Conservation (phyloP, 2,797 vertebrate genomes). For the Decapterus maruadsi region DNA sequence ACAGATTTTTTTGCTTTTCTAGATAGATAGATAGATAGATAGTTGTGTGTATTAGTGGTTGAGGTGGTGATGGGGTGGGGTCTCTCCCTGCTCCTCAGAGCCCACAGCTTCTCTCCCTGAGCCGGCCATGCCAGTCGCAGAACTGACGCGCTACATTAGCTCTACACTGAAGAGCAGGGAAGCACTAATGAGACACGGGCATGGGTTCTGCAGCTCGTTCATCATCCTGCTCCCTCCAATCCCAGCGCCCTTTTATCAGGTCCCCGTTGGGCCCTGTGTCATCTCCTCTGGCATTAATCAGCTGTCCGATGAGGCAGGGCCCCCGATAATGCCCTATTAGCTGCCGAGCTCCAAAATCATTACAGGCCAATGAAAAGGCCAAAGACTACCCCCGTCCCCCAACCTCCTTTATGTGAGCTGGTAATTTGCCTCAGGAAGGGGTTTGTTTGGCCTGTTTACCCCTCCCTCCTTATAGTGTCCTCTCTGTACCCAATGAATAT, state of each 20-base stretch:
- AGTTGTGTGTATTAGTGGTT: neutral
- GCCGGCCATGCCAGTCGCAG: conserved; percentile 16
- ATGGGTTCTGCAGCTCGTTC: conserved; percentile 68
- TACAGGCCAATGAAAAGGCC: conserved; percentile 79
- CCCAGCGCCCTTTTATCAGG: conserved; percentile 72
- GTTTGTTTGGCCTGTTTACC: conserved; percentile 34
- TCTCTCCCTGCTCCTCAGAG: conserved; percentile 4
- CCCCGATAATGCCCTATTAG: conserved; percentile 81
- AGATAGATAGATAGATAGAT: no score
- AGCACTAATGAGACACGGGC: conserved; percentile 77
- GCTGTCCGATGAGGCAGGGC: conserved; percentile 70
- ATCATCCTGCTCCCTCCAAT: conserved; percentile 80
- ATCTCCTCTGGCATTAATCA: conserved; percentile 78
- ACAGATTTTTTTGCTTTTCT: no score
- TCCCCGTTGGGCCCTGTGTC: conserved; percentile 58
- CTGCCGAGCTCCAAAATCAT: conserved; percentile 67
- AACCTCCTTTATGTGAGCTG: conserved; percentile 23
- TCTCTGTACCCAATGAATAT: neutral
- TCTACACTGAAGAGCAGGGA: conserved; percentile 60
- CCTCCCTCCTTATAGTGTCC: neutral
- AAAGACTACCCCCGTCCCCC: conserved; percentile 65
- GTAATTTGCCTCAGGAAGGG: conserved; percentile 60
- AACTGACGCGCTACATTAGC: conserved; percentile 75
- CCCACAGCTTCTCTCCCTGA: conserved; percentile 16
- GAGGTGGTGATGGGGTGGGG: neutral